Base-by-base conservation (phyloP, 2,113 vertebrate species). In the Mesitornis unicolor region DNA sequence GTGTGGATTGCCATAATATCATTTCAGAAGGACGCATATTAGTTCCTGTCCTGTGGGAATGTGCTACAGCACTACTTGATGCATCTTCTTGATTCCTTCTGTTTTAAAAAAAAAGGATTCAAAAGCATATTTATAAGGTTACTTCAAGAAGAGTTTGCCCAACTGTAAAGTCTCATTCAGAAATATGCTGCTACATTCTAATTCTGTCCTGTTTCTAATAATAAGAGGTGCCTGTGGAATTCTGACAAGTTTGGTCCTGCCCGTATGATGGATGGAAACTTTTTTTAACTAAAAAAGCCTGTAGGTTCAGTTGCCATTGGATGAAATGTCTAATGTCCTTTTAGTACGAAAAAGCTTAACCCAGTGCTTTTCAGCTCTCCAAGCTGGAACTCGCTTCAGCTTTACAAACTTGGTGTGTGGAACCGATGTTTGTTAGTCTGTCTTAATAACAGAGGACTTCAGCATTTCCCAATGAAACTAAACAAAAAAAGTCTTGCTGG, bases 201-300 rank as follows among this genome's bases (percentile, higher is more conserved):
- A 83, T 73, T 84, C 59, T 56, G 22, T 28, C 48, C 68, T 51
- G 7, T 35, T 57, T 82, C 84, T 73, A 48, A 57, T 80, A 89
- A 36, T 38, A 90, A 81, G 93, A 90, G 60, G 36, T 81, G 79
- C 42, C 47, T 2, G 1, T 92, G 88, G 93, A 94, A 90, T 93
- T 92, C 45, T 40, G 56, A 86, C 95, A 77, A 86, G 93, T 93
- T 93, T 86, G 90, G 50, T 94, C 93, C 71, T 93, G 95, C 82
- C 90, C 0, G 0, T 67, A 7, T 70, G 78, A 59, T 77, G 47
- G 59, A 91, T 82, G 42, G 64, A 77, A 93, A 63, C 40, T 67
- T 74, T 71, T 70, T 91, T 78, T 18, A 36, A 70, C 33, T 48
- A 38, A 65, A 79, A 68, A 91, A 87, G 11, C 16, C 45, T 88